phyloP scores from a whole-genome alignment of 2,113 vertebrate genomes.

The Eublepharis macularius region DNA sequence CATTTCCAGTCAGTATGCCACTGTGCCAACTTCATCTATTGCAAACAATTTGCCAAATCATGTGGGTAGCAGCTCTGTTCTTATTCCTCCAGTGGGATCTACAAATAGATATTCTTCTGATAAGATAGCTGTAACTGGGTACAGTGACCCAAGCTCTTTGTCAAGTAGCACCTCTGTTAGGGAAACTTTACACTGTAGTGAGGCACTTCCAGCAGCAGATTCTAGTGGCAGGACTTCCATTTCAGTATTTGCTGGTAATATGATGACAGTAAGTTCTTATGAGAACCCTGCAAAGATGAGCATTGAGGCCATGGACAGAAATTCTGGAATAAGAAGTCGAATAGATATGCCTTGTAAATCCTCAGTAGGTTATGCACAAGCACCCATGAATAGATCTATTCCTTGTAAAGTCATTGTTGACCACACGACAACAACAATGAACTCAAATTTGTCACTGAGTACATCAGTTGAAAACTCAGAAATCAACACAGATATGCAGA shows the following conservation, averaged over 20 bases:
- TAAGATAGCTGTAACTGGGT: conserved; percentile 74
- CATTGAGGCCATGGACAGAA: conserved; percentile 73
- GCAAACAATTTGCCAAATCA: conserved; percentile 79
- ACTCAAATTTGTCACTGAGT: conserved; percentile 73
- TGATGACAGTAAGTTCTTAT: conserved; percentile 71
- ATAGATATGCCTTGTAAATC: conserved; percentile 73
- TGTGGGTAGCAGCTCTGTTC: conserved; percentile 75
- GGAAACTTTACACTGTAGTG: conserved; percentile 68
- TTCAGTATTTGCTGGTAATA: conserved; percentile 75
- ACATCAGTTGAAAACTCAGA: conserved; percentile 71
- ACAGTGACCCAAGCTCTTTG: conserved; percentile 66
- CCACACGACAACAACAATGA: conserved; percentile 78
- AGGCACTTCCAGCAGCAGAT: conserved; percentile 55
- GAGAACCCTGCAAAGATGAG: conserved; percentile 68
- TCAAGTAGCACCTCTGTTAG: conserved; percentile 66
- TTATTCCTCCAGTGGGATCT: conserved; percentile 73
- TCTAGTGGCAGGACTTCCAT: conserved; percentile 64
- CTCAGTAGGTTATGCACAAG: conserved; percentile 69
- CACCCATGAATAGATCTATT: conserved; percentile 79
- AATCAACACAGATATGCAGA: conserved; percentile 69
- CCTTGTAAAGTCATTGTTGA: conserved; percentile 87
- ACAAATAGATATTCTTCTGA: conserved; percentile 74
- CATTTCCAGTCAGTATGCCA: conserved; percentile 70
- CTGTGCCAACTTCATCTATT: conserved; percentile 75
- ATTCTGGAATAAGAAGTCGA: conserved; percentile 64